Base-by-base conservation (phyloP, 2,797 vertebrate genomes). In the Cirrhinus molitorella region DNA sequence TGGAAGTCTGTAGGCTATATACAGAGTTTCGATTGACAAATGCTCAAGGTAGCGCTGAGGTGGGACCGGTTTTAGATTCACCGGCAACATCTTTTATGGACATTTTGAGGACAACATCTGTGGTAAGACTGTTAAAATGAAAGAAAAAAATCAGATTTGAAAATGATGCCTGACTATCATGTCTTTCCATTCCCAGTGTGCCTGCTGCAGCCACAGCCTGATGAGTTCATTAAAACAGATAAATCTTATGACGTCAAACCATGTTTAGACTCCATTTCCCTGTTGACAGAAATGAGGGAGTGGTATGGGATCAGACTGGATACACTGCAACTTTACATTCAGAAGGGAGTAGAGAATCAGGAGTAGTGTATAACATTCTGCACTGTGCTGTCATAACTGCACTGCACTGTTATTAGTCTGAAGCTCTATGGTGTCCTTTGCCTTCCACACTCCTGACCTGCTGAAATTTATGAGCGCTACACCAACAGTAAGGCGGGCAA, bases 381-480 rank as follows among this genome's bases (percentile, higher is more conserved):
- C 21, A 19, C 16, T 25, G 23, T 63, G 16, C 61, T 57, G 71
- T 76, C n/a, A 16, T 57, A 28, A 81, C 43, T 8, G 43, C 14
- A 47, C 45, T 1, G 51, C 25, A 57, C 16, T 37, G 45, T 37
- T 63, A 25, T 49, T 47, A 63, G 23, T 61, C 31, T 28, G 59
- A 83, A 67, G 34, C n/a, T 49, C 47, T 59, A 12, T 28, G 47
- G 34, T 31, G 84, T 81, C 72, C 84, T 72, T 68, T 45, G 65
- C 43, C 16, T 19, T 37, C 31, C 14, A 37, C 28, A 55, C 65
- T 57, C 34, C 21, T 72, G 34, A 72, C 25, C 45, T 83, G 23
- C 81, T 74, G 10, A 21, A 74, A 81, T 74, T 53, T 81, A 73
- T 65, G 55, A 81, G 17, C 11, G 0, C 55, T 63, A 37, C 28